Evolutionary conservation across 2,888 invertebrate species (phyloP), one percentile per base, ranked within the genome.

Genomic region (Kuschelorhynchus macadamiae): DNA sequence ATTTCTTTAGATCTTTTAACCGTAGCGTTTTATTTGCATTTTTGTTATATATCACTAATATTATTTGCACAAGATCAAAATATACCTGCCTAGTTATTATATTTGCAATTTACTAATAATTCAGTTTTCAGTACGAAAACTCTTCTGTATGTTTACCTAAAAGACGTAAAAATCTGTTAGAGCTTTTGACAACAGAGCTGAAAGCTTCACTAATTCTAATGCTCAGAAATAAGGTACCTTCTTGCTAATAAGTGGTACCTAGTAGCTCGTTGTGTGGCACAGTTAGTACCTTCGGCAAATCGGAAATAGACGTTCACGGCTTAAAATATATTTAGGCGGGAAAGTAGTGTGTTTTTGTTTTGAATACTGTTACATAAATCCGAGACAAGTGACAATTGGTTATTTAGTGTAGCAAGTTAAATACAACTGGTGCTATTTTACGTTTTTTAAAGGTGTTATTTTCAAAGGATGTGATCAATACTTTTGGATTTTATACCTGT

Each of bases 221-320:
- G 53, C 61, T 42, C 49, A 41, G 41, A 67, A 67, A 67, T 60
- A 39, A 67, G 56, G 67, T 55, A 60, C 56, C 67, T 55, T 56
- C 67, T 67, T 55, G 61, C 61, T 66, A 61, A 60, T 67, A 57
- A 67, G 61, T 33, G 36, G 56, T 67, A 67, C 52, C 61, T 56
- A 56, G 67, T 61, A 56, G 56, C 67, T 49, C 67, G 67, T 61
- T 67, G 67, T 67, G 67, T 67, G 67, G 67, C 42, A 67, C 61
- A 20, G 53, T 61, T 50, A 57, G 57, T 63, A 63, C 55, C 47
- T 53, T 41, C 50, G 21, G 21, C 21, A 59, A 33, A 36, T 60
- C 36, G 59, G 36, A 18, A 9, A 11, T 33, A 11, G 14, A 12
- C 12, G 52, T 18, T 14, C 14, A 18, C 4, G 7, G 25, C 7